Percentiles rank a stretch among this genome's conserved stretches.
Evolutionary conservation across 2,888 invertebrate species (phyloP).

Genomic region (Melanophora roralis): DNA sequence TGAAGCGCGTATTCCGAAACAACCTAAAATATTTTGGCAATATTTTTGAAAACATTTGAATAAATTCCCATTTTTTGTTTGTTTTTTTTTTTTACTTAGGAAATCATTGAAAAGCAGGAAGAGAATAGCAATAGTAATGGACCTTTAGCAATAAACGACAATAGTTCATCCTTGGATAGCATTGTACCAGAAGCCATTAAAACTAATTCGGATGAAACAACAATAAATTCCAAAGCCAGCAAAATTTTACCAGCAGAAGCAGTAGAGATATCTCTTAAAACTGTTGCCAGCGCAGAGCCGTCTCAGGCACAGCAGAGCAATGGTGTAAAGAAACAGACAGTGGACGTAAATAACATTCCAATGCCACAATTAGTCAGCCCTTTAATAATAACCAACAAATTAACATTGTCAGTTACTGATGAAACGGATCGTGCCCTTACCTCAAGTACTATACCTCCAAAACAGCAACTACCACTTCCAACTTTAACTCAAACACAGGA

Average conservation of each 20-base stretch:
- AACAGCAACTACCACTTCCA: not conserved
- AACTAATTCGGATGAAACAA: conserved; percentile 55
- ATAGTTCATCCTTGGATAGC: conserved; percentile 74
- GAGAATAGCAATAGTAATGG: conserved; percentile 78
- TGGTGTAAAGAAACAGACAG: conserved; percentile 68
- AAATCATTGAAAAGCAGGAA: conserved; percentile 83
- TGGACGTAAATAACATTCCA: conserved; percentile 84
- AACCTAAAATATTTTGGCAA: too few species aligned
- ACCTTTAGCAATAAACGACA: conserved; percentile 73
- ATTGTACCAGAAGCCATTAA: conserved; percentile 64
- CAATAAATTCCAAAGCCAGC: conserved; percentile 47
- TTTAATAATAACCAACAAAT: not conserved
- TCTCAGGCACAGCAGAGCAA: conserved; percentile 40
- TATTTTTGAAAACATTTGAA: not conserved
- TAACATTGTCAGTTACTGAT: conserved; percentile 56
- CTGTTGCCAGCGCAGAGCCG: conserved; percentile 22
- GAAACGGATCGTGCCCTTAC: conserved; percentile 66
- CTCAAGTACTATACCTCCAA: conserved; percentile 35
- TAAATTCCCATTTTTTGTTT: too few species aligned
- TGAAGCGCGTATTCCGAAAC: too few species aligned
- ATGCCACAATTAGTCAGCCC: conserved; percentile 79
- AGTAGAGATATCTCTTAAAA: conserved; percentile 39
- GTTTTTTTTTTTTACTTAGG: conserved; percentile 69
- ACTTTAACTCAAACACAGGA: not conserved
- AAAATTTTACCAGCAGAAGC: conserved; percentile 54